These are phyloP conservation scores for Drosophila kanapiae DNA, from an alignment of 1,140 invertebrate species.

Conservation along the genomic window DNA sequence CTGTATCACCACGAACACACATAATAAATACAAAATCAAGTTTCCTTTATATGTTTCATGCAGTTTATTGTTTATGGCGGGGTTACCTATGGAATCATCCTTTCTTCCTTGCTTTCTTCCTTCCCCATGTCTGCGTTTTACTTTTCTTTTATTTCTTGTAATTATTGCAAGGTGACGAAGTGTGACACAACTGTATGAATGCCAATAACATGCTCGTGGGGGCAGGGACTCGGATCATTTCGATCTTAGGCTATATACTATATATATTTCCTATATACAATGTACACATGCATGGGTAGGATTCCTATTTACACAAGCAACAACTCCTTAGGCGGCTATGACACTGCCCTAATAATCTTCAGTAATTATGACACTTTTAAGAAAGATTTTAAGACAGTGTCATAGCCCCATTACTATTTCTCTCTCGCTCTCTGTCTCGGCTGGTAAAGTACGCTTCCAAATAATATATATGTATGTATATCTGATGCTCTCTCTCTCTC, in stretches of 20 bases:
- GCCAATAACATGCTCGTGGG: constrained; percentile 51
- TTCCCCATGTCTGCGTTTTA: no score
- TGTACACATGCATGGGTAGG: constrained; percentile 42
- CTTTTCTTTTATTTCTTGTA: neutral
- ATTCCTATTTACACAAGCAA: constrained; percentile 58
- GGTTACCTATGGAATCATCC: neutral
- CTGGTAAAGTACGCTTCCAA: constrained; percentile 24
- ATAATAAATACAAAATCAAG: constrained; percentile 62
- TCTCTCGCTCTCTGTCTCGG: neutral
- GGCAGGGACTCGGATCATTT: neutral
- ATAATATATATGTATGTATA: constrained; percentile 13
- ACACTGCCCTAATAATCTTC: no score
- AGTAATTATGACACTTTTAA: no score
- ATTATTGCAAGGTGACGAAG: constrained; percentile 16
- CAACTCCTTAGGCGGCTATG: constrained; percentile 22
- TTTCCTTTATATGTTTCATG: constrained; percentile 41
- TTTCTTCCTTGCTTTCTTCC: neutral
- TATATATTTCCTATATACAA: constrained; percentile 32
- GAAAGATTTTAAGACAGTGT: no score
- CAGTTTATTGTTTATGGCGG: constrained; percentile 62
- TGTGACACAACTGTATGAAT: constrained; percentile 48
- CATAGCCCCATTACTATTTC: no score
- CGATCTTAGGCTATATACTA: constrained; percentile 13
- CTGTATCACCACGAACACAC: constrained; percentile 76
- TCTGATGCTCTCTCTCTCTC: neutral